These are phyloP conservation scores for Epizoanthus scotinus DNA, from an alignment of 92 coral and sea anemone species.

Conservation along the genomic window DNA sequence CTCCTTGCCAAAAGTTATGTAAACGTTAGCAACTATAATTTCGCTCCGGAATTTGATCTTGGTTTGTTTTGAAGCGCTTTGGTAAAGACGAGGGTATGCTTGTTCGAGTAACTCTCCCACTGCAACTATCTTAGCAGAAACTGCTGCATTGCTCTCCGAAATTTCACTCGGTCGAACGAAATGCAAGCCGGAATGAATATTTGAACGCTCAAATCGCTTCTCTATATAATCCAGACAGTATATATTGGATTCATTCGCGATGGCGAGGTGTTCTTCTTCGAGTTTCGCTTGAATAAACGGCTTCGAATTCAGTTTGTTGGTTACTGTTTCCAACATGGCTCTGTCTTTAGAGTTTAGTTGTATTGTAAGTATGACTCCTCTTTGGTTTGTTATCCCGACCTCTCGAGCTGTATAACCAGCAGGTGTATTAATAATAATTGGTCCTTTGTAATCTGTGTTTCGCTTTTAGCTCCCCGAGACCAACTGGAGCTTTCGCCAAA, in stretches of 20 bases:
- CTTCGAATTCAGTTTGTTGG: conserved; percentile 80
- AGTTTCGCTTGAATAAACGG: conserved; percentile 82
- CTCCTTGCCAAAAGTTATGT: conserved; percentile 75
- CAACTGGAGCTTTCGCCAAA: neutral
- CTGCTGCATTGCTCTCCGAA: conserved; percentile 56
- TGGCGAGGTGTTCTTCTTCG: conserved; percentile 77
- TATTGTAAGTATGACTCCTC: neutral
- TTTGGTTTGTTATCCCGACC: neutral
- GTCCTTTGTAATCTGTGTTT: neutral
- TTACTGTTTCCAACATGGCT: conserved; percentile 75
- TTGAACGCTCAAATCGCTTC: conserved; percentile 73
- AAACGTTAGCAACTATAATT: conserved; percentile 79
- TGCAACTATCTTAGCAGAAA: conserved; percentile 78
- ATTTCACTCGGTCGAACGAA: conserved; percentile 75
- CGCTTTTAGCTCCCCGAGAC: neutral
- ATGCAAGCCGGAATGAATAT: conserved; percentile 77
- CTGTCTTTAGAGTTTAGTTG: no score
- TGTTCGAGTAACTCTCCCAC: conserved; percentile 86
- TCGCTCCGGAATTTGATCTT: conserved; percentile 86
- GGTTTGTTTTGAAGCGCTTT: conserved; percentile 85
- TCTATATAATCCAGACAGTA: conserved; percentile 87
- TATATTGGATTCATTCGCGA: conserved; percentile 85
- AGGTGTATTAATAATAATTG: conserved; percentile 36
- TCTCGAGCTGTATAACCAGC: neutral
- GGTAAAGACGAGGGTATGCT: conserved; percentile 82